These are phyloP conservation scores for Thamnophis sirtalis DNA, from an alignment of 2,113 vertebrate genomes.

Conservation along the genomic window DNA sequence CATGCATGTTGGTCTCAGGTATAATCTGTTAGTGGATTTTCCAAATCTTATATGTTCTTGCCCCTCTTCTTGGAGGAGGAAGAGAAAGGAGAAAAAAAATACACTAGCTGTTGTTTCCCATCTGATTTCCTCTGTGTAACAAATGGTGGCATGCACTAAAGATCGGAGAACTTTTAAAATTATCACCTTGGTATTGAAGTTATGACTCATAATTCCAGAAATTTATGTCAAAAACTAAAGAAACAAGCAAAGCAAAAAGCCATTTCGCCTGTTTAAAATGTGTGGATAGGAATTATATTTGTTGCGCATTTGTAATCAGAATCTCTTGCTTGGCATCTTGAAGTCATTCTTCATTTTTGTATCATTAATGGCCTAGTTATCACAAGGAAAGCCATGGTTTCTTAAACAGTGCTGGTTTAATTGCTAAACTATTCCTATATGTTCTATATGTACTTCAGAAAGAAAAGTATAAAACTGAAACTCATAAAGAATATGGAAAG, in stretches of 20 bases:
- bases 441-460: neutral
- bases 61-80: neutral
- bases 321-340: conserved; percentile 32
- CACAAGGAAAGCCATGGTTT: conserved; percentile 6
- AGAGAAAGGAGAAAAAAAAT: conserved; percentile 20
- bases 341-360: conserved; percentile 36
- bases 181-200: conserved; percentile 14
- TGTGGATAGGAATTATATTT: conserved; percentile 47
- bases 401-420: neutral
- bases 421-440: neutral
- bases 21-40: conserved; percentile 12
- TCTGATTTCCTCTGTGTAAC: conserved; percentile 33
- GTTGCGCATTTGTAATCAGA: conserved; percentile 44
- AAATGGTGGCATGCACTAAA: conserved; percentile 37
- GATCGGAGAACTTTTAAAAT: conserved; percentile 47
- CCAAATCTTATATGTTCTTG: neutral
- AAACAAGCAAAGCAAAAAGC: conserved; percentile 25
- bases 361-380: conserved; percentile 32
- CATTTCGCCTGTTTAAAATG: conserved; percentile 32
- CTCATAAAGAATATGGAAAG: neutral
- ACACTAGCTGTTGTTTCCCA: conserved; percentile 16
- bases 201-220: conserved; percentile 38
- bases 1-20: neutral
- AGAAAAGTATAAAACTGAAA: neutral
- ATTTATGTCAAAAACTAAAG: conserved; percentile 30